Evolutionary conservation across 2,888 invertebrate species (phyloP).

Genomic region (Philaethria dido): DNA sequence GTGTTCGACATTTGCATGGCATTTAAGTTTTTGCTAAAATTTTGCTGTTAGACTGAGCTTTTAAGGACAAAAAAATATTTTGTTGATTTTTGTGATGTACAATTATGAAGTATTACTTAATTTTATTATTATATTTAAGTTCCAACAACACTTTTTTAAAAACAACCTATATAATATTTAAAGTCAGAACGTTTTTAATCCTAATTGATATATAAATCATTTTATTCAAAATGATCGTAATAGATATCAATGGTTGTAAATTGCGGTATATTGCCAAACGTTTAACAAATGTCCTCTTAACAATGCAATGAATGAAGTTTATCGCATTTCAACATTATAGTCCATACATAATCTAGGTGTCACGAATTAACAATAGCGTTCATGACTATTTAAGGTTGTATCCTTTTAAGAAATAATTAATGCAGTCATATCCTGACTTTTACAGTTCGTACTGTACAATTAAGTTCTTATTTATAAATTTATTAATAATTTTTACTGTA

Average conservation of each 20-base stretch:
- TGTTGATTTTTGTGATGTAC: background rate
- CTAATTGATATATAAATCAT: slow-evolving; percentile 32
- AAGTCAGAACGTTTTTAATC: background rate
- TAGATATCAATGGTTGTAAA: slow-evolving; percentile 20
- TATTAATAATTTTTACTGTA: background rate
- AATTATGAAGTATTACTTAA: background rate
- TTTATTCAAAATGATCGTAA: slow-evolving; percentile 17
- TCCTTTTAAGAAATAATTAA: slow-evolving; percentile 39
- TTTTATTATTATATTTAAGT: background rate
- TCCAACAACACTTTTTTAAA: background rate
- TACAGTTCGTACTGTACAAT: slow-evolving; percentile 25
- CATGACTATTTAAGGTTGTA: slow-evolving; percentile 35
- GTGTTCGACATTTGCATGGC: slow-evolving; percentile 76
- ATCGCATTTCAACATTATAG: slow-evolving; percentile 38
- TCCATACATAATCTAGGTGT: slow-evolving; percentile 44
- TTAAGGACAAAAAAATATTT: slow-evolving; percentile 28
- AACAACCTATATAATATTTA: background rate
- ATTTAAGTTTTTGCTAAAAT: slow-evolving; percentile 76
- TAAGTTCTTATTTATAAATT: slow-evolving; percentile 17
- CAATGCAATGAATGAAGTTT: slow-evolving; percentile 43
- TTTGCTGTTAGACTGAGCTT: slow-evolving; percentile 55
- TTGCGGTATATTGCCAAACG: slow-evolving; percentile 35
- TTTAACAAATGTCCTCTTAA: slow-evolving; percentile 37
- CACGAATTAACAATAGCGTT: slow-evolving; percentile 47
- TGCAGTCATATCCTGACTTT: slow-evolving; percentile 36